These are phyloP conservation scores for Trachelus iudaicus DNA, from an alignment of 2,888 invertebrate species.

Conservation along the genomic window DNA sequence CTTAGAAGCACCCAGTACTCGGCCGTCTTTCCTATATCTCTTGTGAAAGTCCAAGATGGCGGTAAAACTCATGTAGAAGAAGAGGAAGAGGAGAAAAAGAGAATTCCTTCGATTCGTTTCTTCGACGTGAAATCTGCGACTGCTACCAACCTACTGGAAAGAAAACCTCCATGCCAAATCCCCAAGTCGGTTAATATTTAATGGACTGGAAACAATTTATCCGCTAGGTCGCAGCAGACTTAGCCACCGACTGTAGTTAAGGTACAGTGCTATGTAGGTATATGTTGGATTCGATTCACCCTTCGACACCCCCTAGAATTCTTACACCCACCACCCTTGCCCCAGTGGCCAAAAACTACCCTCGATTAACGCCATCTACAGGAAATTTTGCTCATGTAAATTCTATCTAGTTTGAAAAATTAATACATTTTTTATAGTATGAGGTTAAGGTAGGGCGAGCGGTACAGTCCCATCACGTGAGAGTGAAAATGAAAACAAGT, in stretches of 20 bases:
- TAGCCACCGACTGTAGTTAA: not conserved
- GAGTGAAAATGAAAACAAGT: no score
- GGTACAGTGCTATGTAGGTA: constrained; percentile 5
- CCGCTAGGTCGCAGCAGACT: constrained; percentile 29
- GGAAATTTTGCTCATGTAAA: no score
- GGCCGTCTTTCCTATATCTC: constrained; percentile 31
- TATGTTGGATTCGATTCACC: not conserved
- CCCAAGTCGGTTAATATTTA: constrained; percentile 54
- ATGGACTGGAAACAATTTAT: constrained; percentile 62
- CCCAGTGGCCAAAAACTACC: not conserved
- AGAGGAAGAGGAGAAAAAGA: constrained; percentile 21
- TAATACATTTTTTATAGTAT: no score
- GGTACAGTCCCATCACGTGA: no score
- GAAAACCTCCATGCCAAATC: constrained; percentile 53
- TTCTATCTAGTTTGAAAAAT: no score
- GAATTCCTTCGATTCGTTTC: constrained; percentile 35
- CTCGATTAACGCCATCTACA: no score
- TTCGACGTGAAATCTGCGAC: constrained; percentile 5
- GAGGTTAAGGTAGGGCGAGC: no score
- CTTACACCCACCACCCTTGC: not conserved
- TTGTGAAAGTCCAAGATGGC: constrained; percentile 21
- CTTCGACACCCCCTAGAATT: constrained; percentile 17
- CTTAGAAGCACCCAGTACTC: constrained; percentile 30
- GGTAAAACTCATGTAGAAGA: constrained; percentile 20
- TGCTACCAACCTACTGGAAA: constrained; percentile 16